A percentile compares a stretch with the other conserved stretches of the same genome.
Evolutionary conservation across 2,113 vertebrate species (phyloP).

Genomic region (Manacus vitellinus): DNA sequence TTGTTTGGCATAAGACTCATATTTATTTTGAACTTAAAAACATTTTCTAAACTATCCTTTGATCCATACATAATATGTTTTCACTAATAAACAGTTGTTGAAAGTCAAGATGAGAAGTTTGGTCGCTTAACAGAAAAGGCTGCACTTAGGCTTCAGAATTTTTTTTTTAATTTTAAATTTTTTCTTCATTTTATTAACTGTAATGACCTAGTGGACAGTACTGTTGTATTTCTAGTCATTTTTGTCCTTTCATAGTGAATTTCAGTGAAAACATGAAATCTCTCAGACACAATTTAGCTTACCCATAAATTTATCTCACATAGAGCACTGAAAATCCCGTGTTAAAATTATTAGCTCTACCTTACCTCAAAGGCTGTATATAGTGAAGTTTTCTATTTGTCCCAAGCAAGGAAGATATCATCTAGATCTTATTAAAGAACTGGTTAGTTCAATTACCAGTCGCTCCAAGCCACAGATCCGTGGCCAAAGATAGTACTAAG

Average conservation of each 20-base stretch:
- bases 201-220: background rate
- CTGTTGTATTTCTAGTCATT: background rate
- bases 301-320: background rate
- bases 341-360: background rate
- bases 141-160: background rate
- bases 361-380: background rate
- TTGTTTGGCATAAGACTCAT: background rate
- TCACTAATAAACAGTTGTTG: background rate
- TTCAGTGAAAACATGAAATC: background rate
- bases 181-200: background rate
- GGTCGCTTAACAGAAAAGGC: background rate
- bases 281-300: background rate
- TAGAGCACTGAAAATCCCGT: background rate
- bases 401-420: background rate
- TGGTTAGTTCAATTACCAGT: conserved; percentile 9
- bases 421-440: background rate
- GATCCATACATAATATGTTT: background rate
- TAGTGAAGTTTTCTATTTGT: background rate
- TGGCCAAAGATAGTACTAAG: background rate
- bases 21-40: background rate
- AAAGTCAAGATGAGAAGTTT: background rate
- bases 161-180: background rate
- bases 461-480: background rate
- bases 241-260: background rate
- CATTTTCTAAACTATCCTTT: background rate